A percentile compares a stretch with the other conserved stretches of the same genome.
Evolutionary conservation across 2,797 vertebrate genomes (phyloP).

Genomic region (Chelon auratus): DNA sequence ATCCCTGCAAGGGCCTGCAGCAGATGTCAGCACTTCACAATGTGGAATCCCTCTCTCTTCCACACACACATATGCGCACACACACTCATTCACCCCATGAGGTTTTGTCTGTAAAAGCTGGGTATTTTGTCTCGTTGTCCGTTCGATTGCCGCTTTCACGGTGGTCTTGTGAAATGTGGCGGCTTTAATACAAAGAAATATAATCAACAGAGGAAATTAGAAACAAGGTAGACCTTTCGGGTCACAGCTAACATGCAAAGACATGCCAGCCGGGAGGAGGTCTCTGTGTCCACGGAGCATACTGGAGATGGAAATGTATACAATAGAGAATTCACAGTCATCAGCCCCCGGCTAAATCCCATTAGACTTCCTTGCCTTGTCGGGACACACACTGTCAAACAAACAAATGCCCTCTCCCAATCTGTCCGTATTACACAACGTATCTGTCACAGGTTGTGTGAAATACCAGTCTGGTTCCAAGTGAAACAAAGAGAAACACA

Average conservation of each 20-base stretch:
- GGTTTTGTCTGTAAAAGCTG: constrained; percentile 78
- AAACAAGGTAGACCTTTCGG: constrained; percentile 74
- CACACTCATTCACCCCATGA: constrained; percentile 60
- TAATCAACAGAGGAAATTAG: constrained; percentile 84
- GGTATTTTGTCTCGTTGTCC: constrained; percentile 81
- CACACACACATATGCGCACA: constrained; percentile 32
- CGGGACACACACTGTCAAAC: constrained; percentile 54
- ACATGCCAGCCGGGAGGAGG: constrained; percentile 55
- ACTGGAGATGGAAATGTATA: constrained; percentile 68
- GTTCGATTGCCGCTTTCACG: constrained; percentile 79
- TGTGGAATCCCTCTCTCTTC: constrained; percentile 78
- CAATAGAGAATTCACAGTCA: constrained; percentile 59
- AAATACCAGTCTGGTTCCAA: constrained; percentile 43
- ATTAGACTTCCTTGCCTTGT: constrained; percentile 53
- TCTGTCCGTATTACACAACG: constrained; percentile 24
- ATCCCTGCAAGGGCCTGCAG: constrained; percentile 81
- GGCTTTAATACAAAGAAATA: constrained; percentile 78
- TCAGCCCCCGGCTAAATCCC: constrained; percentile 56
- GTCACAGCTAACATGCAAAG: constrained; percentile 63
- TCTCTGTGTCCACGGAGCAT: constrained; percentile 33
- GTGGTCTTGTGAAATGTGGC: constrained; percentile 79
- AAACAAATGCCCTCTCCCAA: constrained; percentile 50
- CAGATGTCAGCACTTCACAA: constrained; percentile 88
- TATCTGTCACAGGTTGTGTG: constrained; percentile 30
- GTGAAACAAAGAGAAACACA: constrained; percentile 45